These are phyloP conservation scores for Panagrolaimus sp. DNA, from an alignment of 1,140 invertebrate species.

Conservation along the genomic window DNA sequence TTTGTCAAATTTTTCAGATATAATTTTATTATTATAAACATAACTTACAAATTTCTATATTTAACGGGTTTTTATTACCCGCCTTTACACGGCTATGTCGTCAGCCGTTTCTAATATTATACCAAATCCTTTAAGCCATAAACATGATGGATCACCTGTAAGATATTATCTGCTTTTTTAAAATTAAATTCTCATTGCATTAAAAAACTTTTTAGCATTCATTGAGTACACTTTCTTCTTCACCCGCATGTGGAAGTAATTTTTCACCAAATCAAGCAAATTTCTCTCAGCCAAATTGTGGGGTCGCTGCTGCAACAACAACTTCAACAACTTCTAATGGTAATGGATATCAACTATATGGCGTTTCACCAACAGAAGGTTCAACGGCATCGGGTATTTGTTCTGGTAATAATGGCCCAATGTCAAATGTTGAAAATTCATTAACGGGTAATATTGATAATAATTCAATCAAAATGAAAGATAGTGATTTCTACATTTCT, in stretches of 20 bases:
- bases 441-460: background rate
- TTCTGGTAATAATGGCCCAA: slow-evolving; percentile 6
- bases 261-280: slow-evolving; percentile 4
- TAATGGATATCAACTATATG: slow-evolving; percentile 3
- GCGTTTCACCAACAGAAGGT: slow-evolving; percentile 13
- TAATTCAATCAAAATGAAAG: background rate
- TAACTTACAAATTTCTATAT: no score
- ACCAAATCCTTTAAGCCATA: slow-evolving; percentile 13
- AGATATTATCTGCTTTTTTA: background rate
- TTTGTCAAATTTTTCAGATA: no score
- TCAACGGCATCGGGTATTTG: slow-evolving; percentile 13
- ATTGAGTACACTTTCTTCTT: slow-evolving; percentile 13
- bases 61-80: slow-evolving; percentile 10
- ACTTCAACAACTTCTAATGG: background rate
- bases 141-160: slow-evolving; percentile 15
- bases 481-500: background rate
- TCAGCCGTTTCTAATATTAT: slow-evolving; percentile 14
- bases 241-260: background rate
- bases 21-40: no score
- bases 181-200: background rate
- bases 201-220: slow-evolving; percentile 5
- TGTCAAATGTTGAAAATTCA: background rate
- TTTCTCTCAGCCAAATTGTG: slow-evolving; percentile 1
- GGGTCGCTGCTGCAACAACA: background rate
- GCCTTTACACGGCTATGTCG: slow-evolving; percentile 7